A percentile compares a stretch with the other conserved stretches of the same genome.
These are phyloP conservation scores for Hesperia comma DNA, from an alignment of 2,888 invertebrate genomes.

Conservation along the genomic window DNA sequence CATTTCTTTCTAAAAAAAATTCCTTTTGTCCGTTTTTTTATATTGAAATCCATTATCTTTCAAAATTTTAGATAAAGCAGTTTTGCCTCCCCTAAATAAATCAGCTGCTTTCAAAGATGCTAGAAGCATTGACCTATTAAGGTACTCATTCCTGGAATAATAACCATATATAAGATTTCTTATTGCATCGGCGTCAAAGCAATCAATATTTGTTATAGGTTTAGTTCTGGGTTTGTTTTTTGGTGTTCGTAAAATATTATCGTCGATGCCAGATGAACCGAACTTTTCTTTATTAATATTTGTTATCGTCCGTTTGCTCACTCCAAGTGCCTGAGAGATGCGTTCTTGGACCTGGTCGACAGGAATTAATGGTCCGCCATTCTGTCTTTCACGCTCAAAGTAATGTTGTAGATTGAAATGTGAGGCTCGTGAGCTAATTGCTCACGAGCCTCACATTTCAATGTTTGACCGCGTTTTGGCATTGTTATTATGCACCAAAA, in stretches of 20 bases:
- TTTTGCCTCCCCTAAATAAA: slow-evolving; percentile 20
- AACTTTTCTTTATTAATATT: slow-evolving; percentile 35
- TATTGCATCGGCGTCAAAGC: slow-evolving; percentile 11
- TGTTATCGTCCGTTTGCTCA: slow-evolving; percentile 35
- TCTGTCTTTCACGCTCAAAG: slow-evolving; percentile 38
- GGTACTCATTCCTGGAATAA: slow-evolving; percentile 25
- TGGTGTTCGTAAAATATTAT: slow-evolving; percentile 25
- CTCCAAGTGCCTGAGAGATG: slow-evolving; percentile 37
- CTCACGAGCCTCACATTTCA: slow-evolving; percentile 39
- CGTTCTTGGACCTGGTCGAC: slow-evolving; percentile 39
- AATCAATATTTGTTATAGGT: slow-evolving; percentile 13
- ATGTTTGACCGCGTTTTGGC: slow-evolving; percentile 40
- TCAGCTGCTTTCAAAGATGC: slow-evolving; percentile 23
- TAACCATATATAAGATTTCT: slow-evolving; percentile 17
- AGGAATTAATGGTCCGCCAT: slow-evolving; percentile 37
- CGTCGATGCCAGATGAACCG: slow-evolving; percentile 26
- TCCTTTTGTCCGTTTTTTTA: slow-evolving; percentile 18
- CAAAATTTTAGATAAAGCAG: slow-evolving; percentile 28
- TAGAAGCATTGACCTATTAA: slow-evolving; percentile 20
- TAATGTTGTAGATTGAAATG: slow-evolving; percentile 39
- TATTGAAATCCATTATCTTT: slow-evolving; percentile 21
- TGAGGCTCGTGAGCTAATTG: too few relatives aligned
- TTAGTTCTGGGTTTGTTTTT: slow-evolving; percentile 5
- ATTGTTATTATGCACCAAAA: slow-evolving; percentile 10
- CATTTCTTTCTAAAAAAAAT: slow-evolving; percentile 14